phyloP scores from a whole-genome alignment of 1,140 invertebrate genomes.

The Cyclina sinensis region DNA sequence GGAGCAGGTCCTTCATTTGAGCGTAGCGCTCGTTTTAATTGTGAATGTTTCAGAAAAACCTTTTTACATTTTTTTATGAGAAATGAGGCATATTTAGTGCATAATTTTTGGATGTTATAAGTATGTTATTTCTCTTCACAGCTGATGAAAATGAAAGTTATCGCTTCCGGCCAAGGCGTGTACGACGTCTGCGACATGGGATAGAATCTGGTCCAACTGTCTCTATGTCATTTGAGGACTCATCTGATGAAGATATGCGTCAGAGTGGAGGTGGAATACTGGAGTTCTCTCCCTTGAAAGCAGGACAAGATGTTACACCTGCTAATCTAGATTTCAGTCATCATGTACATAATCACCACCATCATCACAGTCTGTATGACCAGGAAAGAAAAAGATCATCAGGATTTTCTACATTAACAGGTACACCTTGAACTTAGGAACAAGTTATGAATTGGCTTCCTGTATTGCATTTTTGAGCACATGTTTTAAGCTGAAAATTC shows the following conservation, averaged over 20 bases:
- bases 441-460: too few species aligned
- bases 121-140: background rate
- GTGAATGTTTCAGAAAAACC: too few species aligned
- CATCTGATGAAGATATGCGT: conserved; percentile 84
- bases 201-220: conserved; percentile 73
- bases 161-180: conserved; percentile 72
- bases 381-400: conserved; percentile 81
- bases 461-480: too few species aligned
- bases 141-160: conserved; percentile 64
- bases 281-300: conserved; percentile 95
- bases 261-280: conserved; percentile 88
- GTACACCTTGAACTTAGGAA: too few species aligned
- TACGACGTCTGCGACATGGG: conserved; percentile 55
- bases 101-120: too few species aligned
- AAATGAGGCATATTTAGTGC: too few species aligned
- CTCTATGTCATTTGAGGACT: conserved; percentile 78
- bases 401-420: conserved; percentile 87
- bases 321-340: conserved; percentile 90
- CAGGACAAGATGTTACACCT: conserved; percentile 95
- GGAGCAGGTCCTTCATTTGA: too few species aligned
- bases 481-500: too few species aligned
- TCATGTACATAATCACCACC: conserved; percentile 1
- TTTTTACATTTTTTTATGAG: too few species aligned
- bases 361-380: conserved; percentile 43
- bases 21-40: too few species aligned